Percentiles rank a stretch among this genome's conserved stretches.
Evolutionary conservation across 2,888 invertebrate species (phyloP).

Genomic region (Spilarctia lutea): DNA sequence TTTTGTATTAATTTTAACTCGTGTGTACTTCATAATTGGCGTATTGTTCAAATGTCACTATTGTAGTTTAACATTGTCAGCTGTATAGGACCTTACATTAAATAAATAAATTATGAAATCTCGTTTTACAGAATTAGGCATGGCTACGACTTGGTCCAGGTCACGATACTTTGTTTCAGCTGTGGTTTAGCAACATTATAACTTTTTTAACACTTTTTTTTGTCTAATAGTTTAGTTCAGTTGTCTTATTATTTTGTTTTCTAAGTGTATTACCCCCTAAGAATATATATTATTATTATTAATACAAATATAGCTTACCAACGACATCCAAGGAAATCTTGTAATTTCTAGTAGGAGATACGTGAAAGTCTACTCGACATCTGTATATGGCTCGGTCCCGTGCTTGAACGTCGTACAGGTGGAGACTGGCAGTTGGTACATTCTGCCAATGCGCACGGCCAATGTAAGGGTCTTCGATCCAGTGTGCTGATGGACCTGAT

Average conservation of each 20-base stretch:
- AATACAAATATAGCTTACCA: constrained; percentile 77
- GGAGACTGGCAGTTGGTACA: constrained; percentile 70
- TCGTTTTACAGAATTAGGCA: neutral
- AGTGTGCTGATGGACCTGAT: constrained; percentile 72
- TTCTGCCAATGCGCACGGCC: constrained; percentile 89
- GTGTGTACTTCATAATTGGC: no score
- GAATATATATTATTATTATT: neutral
- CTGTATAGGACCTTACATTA: no score
- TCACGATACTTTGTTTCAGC: neutral
- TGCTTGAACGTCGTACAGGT: constrained; percentile 67
- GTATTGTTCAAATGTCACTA: no score
- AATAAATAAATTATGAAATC: no score
- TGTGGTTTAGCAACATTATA: neutral
- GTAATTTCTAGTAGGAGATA: constrained; percentile 92
- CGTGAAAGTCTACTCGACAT: constrained; percentile 82
- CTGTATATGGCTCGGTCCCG: constrained; percentile 76
- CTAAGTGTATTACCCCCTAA: no score
- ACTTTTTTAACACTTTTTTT: no score
- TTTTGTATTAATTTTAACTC: no score
- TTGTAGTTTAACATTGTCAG: no score
- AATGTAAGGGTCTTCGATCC: constrained; percentile 86
- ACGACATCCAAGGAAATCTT: constrained; percentile 91
- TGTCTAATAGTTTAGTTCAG: no score
- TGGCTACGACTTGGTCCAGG: neutral
- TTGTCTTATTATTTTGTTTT: no score